phyloP scores from a whole-genome alignment of 2,113 vertebrate genomes.

The Brachyistius frenatus region DNA sequence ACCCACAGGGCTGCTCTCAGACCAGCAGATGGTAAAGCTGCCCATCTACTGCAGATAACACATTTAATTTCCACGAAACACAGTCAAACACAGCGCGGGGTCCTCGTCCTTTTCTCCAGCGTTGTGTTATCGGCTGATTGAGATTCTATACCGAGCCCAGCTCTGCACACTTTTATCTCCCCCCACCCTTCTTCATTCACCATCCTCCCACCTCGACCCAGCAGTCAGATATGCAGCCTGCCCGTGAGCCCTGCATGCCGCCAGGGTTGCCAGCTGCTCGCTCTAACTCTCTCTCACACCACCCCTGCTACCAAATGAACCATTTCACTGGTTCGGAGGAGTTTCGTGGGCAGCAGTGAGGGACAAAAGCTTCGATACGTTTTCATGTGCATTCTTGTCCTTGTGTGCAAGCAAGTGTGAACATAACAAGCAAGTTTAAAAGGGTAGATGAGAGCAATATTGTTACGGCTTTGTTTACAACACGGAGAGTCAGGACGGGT shows the following conservation, averaged over 20 bases:
- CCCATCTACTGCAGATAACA: conserved; percentile 28
- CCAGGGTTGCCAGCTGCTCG: conserved; percentile 56
- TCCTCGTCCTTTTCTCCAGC: conserved; percentile 17
- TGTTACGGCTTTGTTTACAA: conserved; percentile 49
- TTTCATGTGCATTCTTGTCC: conserved; percentile 2
- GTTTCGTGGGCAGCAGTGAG: background rate
- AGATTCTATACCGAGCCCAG: conserved; percentile 64
- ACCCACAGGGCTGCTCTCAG: conserved; percentile 14
- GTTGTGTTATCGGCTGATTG: conserved; percentile 61
- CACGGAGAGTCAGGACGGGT: conserved; percentile 21
- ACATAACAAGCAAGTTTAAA: conserved; percentile 17
- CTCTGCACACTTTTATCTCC: conserved; percentile 68
- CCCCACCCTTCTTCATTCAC: conserved; percentile 18
- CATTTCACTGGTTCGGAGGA: conserved; percentile 1
- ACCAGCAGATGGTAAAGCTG: conserved; percentile 50
- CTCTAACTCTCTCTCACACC: background rate
- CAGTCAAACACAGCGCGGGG: background rate
- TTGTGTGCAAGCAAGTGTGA: conserved; percentile 16
- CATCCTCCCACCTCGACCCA: conserved; percentile 51
- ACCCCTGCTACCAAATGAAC: conserved; percentile 23
- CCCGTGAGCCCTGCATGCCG: conserved; percentile 48
- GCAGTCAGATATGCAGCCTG: conserved; percentile 63
- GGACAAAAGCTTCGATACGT: background rate
- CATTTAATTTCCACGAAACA: conserved; percentile 32
- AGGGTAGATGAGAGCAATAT: background rate